Evolutionary conservation across 2,797 vertebrate species (phyloP).

Genomic region (Thalassophryne amazonica): DNA sequence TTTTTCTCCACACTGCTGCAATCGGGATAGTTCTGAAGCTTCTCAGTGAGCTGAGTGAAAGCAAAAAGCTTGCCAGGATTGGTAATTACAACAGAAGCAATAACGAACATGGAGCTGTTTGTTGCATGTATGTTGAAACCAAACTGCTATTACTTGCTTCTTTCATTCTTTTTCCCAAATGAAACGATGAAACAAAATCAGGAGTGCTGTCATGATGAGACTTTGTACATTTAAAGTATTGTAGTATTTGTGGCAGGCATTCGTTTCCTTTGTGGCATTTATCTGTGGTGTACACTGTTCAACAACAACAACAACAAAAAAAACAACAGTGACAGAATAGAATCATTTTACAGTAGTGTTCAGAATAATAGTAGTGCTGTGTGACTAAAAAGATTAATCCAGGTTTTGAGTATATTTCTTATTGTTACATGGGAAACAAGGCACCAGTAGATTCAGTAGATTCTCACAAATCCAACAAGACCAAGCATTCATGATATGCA

Average conservation of each 20-base stretch:
- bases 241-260: slow-evolving; percentile 37
- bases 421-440: too few relatives aligned
- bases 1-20: slow-evolving; percentile 28
- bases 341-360: too few relatives aligned
- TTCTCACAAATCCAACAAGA: too few relatives aligned
- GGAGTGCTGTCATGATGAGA: slow-evolving; percentile 25
- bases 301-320: slow-evolving; percentile 2
- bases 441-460: too few relatives aligned
- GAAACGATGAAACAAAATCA: slow-evolving; percentile 6
- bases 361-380: too few relatives aligned
- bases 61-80: slow-evolving; percentile 30
- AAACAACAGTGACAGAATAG: not conserved
- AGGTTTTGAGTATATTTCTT: too few relatives aligned
- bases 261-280: slow-evolving; percentile 13
- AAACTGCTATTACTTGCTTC: too few relatives aligned
- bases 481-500: too few relatives aligned
- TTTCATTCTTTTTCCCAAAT: slow-evolving; percentile 16
- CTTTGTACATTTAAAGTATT: slow-evolving; percentile 27
- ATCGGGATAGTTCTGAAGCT: slow-evolving; percentile 43
- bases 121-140: not conserved
- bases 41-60: slow-evolving; percentile 34
- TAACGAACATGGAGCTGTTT: slow-evolving; percentile 5
- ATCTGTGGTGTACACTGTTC: slow-evolving; percentile 32
- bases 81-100: slow-evolving; percentile 39
- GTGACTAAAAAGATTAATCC: too few relatives aligned